Evolutionary conservation across 2,888 invertebrate species (phyloP), one percentile per base, ranked within the genome.

Genomic region (Thymelicus sylvestris): DNA sequence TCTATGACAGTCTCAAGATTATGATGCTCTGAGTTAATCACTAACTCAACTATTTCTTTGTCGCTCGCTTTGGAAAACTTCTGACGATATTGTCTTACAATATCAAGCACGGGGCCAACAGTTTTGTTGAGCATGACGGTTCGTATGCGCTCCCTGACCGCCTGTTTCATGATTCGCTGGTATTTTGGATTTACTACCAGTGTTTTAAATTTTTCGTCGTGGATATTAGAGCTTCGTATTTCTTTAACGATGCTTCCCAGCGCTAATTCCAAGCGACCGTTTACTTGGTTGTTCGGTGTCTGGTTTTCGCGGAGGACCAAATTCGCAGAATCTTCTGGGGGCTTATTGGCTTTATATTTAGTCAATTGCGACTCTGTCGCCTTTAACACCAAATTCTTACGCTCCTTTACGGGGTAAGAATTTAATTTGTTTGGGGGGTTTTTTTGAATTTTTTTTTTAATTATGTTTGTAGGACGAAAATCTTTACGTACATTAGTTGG

Each of bases 221-320:
- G 39, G 41, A 73, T 74, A 67, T 75, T 78, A 57, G 74, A 66
- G 6, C 73, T 64, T 75, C 80, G 86, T 48, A 91, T 76, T 41
- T 87, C 81, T 79, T 89, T 90, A 69, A 91, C 73, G 57, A 93
- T 82, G 52, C 61, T 70, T 67, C 92, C 92, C 66, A 93, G 76
- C 24, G 87, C 88, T 68, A 91, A 76, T 80, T 91, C 92, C 71
- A 93, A 75, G n/a, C 92, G 87, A 50, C 92, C 91, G 39, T 74
- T 80, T 75, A 89, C 72, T 75, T 85, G 84, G 55, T 77, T 77
- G 50, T 82, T 75, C 3, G 89, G 88, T 69, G 75, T 77, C 41
- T 75, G 72, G 76, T 86, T 82, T 7, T 83, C 76, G 61, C 76
- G 78, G 72, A 86, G 76, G 73, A 84, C 73, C 48, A 73, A 4